Base-by-base conservation (phyloP, 1,140 invertebrate genomes). In the Sinella curviseta region DNA sequence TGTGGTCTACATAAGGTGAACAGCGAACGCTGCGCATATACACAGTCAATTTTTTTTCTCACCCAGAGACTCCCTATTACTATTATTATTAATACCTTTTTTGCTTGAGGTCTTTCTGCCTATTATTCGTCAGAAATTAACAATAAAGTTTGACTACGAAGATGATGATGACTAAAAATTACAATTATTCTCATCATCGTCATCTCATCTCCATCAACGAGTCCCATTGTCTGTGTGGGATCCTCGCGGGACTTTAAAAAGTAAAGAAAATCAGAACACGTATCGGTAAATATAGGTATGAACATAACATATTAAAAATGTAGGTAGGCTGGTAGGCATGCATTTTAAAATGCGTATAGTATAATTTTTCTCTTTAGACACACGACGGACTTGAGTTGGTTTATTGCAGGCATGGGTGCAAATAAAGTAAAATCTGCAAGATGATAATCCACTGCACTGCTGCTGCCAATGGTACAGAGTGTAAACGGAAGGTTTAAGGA, bases 121-220 rank as follows among this genome's bases (percentile, higher is more conserved):
- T 70, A 70, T 70, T 70, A 14, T 70, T 30, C 26, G 65, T 31
- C 30, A 33, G 24, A 70, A 70, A 31, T 70, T 70, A 70, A 70
- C 31, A 70, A 70, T 31, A 24, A 70, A 17, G 65, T 2, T 70
- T 65, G 57, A 65, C 57, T 65, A 65, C 14, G 65, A 30, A 14
- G 26, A 31, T 70, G 26, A 31, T 70, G 65, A 70, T n/a, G 65
- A 33, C 26, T 70, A 31, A 30, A 70, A 70, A 70, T 70, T 33
- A 33, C 31, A 70, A 70, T 70, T 70, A 70, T 70, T 70, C 8
- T 70, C 30, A 31, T 33, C n/a, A 70, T 70, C 65, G 1, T 70
- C 65, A 70, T 30, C 65, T 33, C 55, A 60, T 14, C 24, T 24
- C 55, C 24, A 60, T 60, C n/a, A n/a, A n/a, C n/a, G n/a, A n/a